A percentile compares a stretch with the other conserved stretches of the same genome.
Conservation (phyloP, 1,140 invertebrate species). For the Macrobrachium rosenbergii region DNA sequence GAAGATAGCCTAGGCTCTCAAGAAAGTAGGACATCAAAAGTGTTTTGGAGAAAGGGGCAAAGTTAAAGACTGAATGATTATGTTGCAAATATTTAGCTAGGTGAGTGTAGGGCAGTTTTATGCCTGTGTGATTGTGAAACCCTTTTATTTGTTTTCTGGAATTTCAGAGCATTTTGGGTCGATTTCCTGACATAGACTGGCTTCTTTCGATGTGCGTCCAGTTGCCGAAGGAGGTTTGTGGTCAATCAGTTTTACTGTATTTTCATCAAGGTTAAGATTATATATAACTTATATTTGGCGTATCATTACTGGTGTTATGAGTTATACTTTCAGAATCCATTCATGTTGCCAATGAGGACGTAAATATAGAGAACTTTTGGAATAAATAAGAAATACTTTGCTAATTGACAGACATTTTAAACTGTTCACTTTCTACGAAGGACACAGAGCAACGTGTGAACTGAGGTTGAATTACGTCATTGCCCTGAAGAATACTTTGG, state of each 20-base stretch:
- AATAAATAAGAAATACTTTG: not conserved
- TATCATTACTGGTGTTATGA: too few species aligned
- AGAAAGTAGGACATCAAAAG: too few species aligned
- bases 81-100: too few species aligned
- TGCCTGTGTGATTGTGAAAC: not conserved
- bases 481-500: constrained; percentile 83
- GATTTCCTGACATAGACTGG: constrained; percentile 77
- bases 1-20: too few species aligned
- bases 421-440: not conserved
- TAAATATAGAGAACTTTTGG: too few species aligned
- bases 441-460: constrained; percentile 72
- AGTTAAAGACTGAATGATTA: too few species aligned
- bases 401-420: too few species aligned
- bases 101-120: too few species aligned
- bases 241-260: not conserved
- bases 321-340: too few species aligned
- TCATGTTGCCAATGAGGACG: too few species aligned
- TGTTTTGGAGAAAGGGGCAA: too few species aligned
- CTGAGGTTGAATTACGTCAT: constrained; percentile 85
- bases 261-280: constrained; percentile 6
- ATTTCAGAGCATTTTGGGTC: constrained; percentile 70
- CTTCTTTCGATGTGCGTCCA: constrained; percentile 76
- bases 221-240: constrained; percentile 67
- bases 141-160: not conserved
- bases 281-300: too few species aligned